Base-by-base conservation (phyloP, 2,888 invertebrate species). In the Chloroclysta siterata region DNA sequence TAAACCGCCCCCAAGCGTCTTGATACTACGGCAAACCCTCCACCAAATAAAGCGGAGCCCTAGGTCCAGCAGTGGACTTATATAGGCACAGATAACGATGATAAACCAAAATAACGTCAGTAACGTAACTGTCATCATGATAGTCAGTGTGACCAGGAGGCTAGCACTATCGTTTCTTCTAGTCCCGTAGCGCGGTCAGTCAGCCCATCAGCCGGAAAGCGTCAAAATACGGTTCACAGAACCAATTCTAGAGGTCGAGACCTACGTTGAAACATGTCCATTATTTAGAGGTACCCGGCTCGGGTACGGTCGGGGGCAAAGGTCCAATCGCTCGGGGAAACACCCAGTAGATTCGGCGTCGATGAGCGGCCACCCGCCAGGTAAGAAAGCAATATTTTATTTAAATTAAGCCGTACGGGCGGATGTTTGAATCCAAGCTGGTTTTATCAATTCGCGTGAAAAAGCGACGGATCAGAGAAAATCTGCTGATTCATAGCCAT, bases 231-330 rank as follows among this genome's bases (percentile, higher is more conserved):
- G 83, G 80, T 78, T 83, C 83, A 77, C 79, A 80, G 83, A 89
- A 89, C 87, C 88, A 88, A 90, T 89, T 85, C 84, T 80, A 72
- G 75, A 78, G 81, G 81, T 80, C 77, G 83, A 80, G 71, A 65
- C 69, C 63, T 81, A 74, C 80, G 80, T 82, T 87, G 82, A 85
- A 87, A 85, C 87, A 85, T 87, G 87, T 85, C 84, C 82, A 86
- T 88, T 89, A 89, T 88, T 88, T 86, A 88, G 81, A 76, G 78
- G 80, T 72, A 69, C 72, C 77, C 74, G 70, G 65, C 70, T 63
- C 72, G 74, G 76, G 75, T 76, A 72, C 76, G 74, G 74, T 70
- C 59, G 78, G 77, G 82, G 83, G 81, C 80, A 78, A 66, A 74
- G 80, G 80, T 83, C 81, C 82, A 85, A 85, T 81, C 81, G 83